Evolutionary conservation across 2,888 invertebrate species (phyloP).

Genomic region (Digitonthophagus gazella): DNA sequence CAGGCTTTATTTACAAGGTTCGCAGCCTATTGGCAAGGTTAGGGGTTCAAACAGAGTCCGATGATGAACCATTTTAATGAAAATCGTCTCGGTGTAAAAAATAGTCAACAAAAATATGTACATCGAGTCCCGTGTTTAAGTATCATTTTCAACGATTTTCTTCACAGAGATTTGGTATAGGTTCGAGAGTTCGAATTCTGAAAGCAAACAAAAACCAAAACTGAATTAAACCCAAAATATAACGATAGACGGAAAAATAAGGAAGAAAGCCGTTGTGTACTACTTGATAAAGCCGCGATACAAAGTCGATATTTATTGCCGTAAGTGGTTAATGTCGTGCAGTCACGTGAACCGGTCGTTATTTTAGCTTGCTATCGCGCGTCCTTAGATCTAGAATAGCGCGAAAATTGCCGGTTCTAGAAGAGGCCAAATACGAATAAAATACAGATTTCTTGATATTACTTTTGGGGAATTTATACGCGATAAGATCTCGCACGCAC

Average conservation of each 20-base stretch:
- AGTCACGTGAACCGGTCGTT: background rate
- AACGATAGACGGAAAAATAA: background rate
- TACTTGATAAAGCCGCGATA: background rate
- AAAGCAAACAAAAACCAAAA: conserved; percentile 24
- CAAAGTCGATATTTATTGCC: background rate
- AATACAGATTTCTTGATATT: background rate
- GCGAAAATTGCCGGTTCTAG: background rate
- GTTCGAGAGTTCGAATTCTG: conserved; percentile 30
- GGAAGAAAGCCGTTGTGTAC: background rate
- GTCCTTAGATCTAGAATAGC: background rate
- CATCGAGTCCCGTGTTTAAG: conserved; percentile 4
- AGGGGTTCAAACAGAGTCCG: background rate
- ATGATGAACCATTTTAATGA: background rate
- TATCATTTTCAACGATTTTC: conserved; percentile 8
- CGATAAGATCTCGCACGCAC: background rate
- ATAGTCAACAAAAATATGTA: conserved; percentile 24
- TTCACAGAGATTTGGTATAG: conserved; percentile 8
- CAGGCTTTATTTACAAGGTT: conserved; percentile 26
- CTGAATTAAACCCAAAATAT: background rate
- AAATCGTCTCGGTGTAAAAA: conserved; percentile 3
- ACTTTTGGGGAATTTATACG: background rate
- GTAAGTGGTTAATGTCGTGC: background rate
- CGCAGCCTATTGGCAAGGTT: background rate
- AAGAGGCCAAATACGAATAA: background rate
- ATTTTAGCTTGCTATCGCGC: background rate